A percentile compares a stretch with the other conserved stretches of the same genome.
Evolutionary conservation across 2,797 vertebrate genomes (phyloP).

Genomic region (Gallinago solitaria): DNA sequence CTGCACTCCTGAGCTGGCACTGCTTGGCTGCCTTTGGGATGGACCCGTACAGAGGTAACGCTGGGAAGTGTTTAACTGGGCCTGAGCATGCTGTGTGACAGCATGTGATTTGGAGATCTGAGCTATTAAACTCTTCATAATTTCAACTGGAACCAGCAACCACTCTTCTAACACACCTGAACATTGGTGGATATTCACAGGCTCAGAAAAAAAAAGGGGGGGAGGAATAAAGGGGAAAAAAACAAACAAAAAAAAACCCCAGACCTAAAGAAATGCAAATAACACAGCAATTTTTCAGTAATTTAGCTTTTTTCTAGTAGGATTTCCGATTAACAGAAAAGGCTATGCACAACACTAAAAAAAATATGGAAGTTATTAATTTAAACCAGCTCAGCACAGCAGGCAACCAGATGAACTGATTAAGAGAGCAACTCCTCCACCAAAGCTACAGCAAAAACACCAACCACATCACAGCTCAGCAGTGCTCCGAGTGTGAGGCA

Average conservation of each 20-base stretch:
- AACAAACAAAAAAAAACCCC: background rate
- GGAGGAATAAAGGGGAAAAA: background rate
- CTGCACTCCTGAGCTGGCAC: background rate
- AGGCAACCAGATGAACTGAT: background rate
- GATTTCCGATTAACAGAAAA: background rate
- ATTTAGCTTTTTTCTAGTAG: background rate
- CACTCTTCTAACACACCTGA: background rate
- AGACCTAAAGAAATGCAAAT: background rate
- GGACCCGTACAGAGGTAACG: rapidly evolving
- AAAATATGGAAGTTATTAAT: background rate
- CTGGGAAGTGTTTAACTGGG: background rate
- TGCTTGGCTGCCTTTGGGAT: background rate
- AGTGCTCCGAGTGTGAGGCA: background rate
- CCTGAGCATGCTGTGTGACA: background rate
- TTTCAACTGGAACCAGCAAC: background rate
- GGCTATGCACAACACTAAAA: background rate
- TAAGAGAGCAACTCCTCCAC: background rate
- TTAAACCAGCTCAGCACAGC: background rate
- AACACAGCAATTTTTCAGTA: background rate
- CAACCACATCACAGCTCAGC: background rate
- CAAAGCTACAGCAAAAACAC: background rate
- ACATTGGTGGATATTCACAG: background rate
- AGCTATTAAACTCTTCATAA: background rate
- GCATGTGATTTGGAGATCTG: background rate
- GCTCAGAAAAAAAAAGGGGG: background rate